Evolutionary conservation across 2,113 vertebrate species (phyloP).

Genomic region (Caretta caretta): DNA sequence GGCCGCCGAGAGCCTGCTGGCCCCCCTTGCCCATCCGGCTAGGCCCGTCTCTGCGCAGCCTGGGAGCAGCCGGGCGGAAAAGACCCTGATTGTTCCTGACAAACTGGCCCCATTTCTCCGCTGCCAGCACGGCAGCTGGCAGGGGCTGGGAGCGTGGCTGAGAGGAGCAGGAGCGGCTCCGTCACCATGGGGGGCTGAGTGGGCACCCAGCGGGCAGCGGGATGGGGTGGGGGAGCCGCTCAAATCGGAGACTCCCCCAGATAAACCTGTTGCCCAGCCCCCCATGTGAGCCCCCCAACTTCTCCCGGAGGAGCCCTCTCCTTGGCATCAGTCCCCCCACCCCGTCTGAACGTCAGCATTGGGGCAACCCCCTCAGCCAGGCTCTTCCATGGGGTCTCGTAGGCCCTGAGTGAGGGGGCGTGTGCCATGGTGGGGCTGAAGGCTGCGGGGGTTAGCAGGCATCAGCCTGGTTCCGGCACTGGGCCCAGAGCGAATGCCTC

Average conservation of each 20-base stretch:
- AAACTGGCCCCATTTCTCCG: constrained; percentile 23
- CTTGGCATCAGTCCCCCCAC: too few species aligned
- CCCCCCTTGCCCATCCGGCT: neutral
- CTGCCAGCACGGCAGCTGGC: neutral
- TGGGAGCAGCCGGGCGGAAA: neutral
- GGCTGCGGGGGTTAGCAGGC: neutral
- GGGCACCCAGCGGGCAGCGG: neutral
- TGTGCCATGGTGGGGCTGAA: neutral
- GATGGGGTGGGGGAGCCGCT: neutral
- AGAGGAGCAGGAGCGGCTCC: too few species aligned
- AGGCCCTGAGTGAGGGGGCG: neutral
- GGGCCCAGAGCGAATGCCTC: too few species aligned
- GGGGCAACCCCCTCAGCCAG: neutral
- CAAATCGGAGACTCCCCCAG: neutral
- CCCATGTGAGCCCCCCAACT: too few species aligned
- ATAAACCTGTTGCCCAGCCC: neutral
- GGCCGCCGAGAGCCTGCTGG: too few species aligned
- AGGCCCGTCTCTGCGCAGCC: neutral
- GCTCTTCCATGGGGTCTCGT: neutral
- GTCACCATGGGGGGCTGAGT: neutral
- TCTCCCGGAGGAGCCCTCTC: neutral
- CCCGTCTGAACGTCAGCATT: neutral
- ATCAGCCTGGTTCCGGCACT: too few species aligned
- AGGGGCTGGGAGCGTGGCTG: neutral
- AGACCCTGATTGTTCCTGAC: constrained; percentile 21